Evolutionary conservation across 1,140 invertebrate species (phyloP).

Genomic region (Atopsyche davidsoni): DNA sequence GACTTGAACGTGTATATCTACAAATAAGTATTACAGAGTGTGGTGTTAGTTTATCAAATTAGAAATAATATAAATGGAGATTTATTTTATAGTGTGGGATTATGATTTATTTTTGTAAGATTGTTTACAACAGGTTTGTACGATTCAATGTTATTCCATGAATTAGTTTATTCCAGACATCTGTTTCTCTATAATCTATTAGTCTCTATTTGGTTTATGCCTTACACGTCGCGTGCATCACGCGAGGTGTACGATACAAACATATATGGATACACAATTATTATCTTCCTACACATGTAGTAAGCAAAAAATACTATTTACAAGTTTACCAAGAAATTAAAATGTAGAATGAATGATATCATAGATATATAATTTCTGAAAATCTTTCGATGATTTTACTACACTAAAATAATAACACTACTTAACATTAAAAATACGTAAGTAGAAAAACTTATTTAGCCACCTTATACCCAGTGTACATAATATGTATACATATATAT

Average conservation of each 20-base stretch:
- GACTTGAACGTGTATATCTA: too few relatives aligned
- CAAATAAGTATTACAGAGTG: too few relatives aligned
- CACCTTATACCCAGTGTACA: constrained; percentile 30
- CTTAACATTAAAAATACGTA: constrained; percentile 28
- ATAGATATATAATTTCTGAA: constrained; percentile 24
- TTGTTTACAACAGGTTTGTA: constrained; percentile 27
- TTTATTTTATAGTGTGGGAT: constrained; percentile 21
- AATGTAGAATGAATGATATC: constrained; percentile 9
- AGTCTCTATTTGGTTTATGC: constrained; percentile 25
- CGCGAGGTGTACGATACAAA: too few relatives aligned
- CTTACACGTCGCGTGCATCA: too few relatives aligned
- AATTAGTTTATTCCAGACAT: constrained; percentile 16
- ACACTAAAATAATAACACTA: constrained; percentile 26
- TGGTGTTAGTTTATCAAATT: too few relatives aligned
- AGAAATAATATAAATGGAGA: too few relatives aligned
- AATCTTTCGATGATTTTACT: constrained; percentile 30
- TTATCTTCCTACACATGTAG: constrained; percentile 30
- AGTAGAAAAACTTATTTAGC: constrained; percentile 31
- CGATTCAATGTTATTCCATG: constrained; percentile 22
- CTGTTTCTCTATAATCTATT: constrained; percentile 18
- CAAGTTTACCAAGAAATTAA: constrained; percentile 28
- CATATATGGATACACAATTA: constrained; percentile 27
- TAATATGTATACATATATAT: constrained; percentile 5
- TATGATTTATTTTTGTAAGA: constrained; percentile 23
- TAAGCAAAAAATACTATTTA: constrained; percentile 31